phyloP scores from a whole-genome alignment of 2,888 invertebrate genomes.

The Girardia tigrina region DNA sequence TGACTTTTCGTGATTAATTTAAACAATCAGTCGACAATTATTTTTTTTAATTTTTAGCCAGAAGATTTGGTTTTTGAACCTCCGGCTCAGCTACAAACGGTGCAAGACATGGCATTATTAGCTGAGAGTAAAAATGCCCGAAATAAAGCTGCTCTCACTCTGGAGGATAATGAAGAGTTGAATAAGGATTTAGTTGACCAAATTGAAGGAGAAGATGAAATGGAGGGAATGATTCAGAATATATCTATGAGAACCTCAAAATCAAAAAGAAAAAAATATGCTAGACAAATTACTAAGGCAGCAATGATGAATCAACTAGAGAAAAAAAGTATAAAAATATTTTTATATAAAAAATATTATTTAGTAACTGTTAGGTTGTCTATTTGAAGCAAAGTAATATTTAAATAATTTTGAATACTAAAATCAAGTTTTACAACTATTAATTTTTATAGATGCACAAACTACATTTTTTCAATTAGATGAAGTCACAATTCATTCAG shows the following conservation, averaged over 20 bases:
- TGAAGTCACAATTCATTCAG: too few relatives aligned
- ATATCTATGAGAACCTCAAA: neutral
- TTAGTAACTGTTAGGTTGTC: too few relatives aligned
- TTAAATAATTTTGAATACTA: too few relatives aligned
- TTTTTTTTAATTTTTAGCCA: too few relatives aligned
- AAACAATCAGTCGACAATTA: too few relatives aligned
- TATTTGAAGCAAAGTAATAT: too few relatives aligned
- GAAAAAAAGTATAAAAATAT: neutral
- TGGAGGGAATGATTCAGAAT: slow-evolving; percentile 3
- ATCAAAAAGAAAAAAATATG: slow-evolving; percentile 23
- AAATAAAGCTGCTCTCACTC: neutral
- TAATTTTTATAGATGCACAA: too few relatives aligned
- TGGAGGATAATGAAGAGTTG: neutral
- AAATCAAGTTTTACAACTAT: too few relatives aligned
- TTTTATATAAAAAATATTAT: too few relatives aligned
- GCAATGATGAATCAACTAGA: neutral
- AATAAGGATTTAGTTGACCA: neutral
- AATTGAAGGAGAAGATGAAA: neutral
- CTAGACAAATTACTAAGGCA: neutral
- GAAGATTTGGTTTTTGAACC: neutral
- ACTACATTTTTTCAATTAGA: too few relatives aligned
- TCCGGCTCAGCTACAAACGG: neutral
- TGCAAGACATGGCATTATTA: slow-evolving; percentile 4
- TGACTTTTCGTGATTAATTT: too few relatives aligned
- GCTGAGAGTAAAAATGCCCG: neutral